Percentiles rank a stretch among this genome's conserved stretches.
Evolutionary conservation across 2,797 vertebrate species (phyloP).

Genomic region (Nyctibius grandis): DNA sequence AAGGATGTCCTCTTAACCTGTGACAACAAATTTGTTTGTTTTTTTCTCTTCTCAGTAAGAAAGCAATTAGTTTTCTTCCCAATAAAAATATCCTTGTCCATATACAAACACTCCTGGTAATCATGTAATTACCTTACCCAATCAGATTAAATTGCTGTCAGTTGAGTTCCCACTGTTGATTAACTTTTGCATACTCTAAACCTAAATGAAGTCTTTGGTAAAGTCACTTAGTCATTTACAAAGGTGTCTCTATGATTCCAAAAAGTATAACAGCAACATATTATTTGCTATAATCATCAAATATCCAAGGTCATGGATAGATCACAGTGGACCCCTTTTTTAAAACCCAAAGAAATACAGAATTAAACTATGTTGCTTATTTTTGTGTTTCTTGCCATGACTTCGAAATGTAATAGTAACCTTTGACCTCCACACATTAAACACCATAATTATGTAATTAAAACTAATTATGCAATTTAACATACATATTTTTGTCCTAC

Average conservation of each 20-base stretch:
- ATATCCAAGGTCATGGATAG: slow-evolving; percentile 80
- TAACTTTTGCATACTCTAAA: slow-evolving; percentile 69
- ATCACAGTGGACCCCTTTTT: slow-evolving; percentile 65
- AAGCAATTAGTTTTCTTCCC: slow-evolving; percentile 83
- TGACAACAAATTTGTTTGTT: slow-evolving; percentile 72
- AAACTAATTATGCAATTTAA: slow-evolving; percentile 96
- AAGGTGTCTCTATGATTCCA: slow-evolving; percentile 76
- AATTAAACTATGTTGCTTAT: slow-evolving; percentile 70
- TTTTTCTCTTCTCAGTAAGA: slow-evolving; percentile 78
- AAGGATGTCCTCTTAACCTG: slow-evolving; percentile 73
- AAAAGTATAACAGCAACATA: slow-evolving; percentile 61
- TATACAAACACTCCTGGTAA: slow-evolving; percentile 84
- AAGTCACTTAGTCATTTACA: slow-evolving; percentile 76
- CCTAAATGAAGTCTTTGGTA: slow-evolving; percentile 82
- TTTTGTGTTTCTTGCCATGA: slow-evolving; percentile 73
- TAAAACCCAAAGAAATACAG: slow-evolving; percentile 65
- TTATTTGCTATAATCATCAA: slow-evolving; percentile 73
- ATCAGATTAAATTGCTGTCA: slow-evolving; percentile 80
- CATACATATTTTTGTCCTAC: slow-evolving; percentile 80
- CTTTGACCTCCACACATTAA: slow-evolving; percentile 89
- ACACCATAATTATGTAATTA: slow-evolving; percentile 94
- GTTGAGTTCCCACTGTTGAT: slow-evolving; percentile 73
- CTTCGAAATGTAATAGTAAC: slow-evolving; percentile 88
- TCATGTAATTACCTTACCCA: slow-evolving; percentile 87
- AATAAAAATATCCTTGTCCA: slow-evolving; percentile 86